Evolutionary conservation across 2,113 vertebrate genomes (phyloP), one percentile per base, ranked within the genome.

Genomic region (Muntiacus reevesi): DNA sequence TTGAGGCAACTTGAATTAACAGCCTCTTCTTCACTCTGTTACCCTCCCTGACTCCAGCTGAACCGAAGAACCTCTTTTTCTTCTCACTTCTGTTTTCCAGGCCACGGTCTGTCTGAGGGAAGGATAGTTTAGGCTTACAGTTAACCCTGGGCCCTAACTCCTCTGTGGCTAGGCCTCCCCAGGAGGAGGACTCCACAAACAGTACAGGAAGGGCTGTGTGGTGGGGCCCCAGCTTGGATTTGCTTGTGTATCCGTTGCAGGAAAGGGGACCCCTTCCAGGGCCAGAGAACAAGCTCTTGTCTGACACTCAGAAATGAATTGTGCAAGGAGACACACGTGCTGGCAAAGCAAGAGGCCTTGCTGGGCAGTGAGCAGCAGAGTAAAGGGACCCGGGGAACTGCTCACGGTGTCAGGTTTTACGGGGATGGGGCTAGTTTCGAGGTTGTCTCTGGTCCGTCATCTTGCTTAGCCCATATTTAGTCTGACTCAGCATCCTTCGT

Each of bases 61-160:
- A 84, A 50, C 43, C 2, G 12, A 90, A 85, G 74, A 59, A 64
- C 10, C 17, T 83, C 36, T 96, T 93, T 90, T 90, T 67, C 28
- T 83, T 94, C 84, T 57, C 84, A 33, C 28, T 76, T 94, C 78
- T 64, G 5, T 89, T 97, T 94, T 40, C 89, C 84, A 89, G 91
- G 86, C n/a, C 79, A 76, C 23, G 83, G 30, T 17, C 47, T 82
- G 45, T 81, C 59, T 76, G 54, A 60, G 21, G n/a, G 9, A 95
- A 78, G 82, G 21, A 54, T n/a, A 45, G 86, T 15, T 47, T 64
- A 67, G 67, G 52, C 40, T 59, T 64, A 36, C 33, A 30, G 59
- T 27, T 30, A 45, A 55, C 10, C 5, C 60, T 47, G 40, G 55
- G 47, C 52, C 7, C 27, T 40, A 27, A 10, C n/a, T 14, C 2